Evolutionary conservation across 2,797 vertebrate genomes (phyloP).

Genomic region (Amazonetta brasiliensis): DNA sequence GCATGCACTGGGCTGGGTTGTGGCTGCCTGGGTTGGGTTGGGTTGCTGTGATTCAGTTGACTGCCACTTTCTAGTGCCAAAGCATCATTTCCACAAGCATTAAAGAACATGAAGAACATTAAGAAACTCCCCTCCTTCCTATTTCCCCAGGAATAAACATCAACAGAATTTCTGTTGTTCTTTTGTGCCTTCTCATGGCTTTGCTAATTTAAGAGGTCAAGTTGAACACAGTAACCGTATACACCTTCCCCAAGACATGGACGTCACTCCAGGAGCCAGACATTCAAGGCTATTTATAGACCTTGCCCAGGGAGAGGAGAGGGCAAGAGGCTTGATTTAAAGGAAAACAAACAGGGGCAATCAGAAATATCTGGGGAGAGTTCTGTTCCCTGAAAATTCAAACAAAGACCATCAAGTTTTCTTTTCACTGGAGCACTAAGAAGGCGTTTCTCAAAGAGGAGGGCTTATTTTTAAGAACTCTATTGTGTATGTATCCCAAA

Average conservation of each 20-base stretch:
- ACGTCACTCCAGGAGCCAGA: neutral
- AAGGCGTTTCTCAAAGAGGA: neutral
- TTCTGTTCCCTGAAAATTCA: neutral
- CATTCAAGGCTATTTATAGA: constrained; percentile 39
- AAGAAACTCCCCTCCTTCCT: neutral
- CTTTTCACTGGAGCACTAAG: neutral
- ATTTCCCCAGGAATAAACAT: constrained; percentile 30
- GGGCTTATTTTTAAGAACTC: neutral
- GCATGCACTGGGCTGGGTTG: neutral
- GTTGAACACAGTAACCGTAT: neutral
- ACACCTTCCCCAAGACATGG: constrained; percentile 29
- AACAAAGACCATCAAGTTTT: neutral
- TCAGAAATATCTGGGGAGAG: neutral
- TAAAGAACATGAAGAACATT: neutral
- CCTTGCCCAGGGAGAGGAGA: neutral
- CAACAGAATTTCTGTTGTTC: constrained; percentile 7
- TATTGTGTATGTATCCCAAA: neutral
- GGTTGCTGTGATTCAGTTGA: neutral
- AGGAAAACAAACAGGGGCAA: neutral
- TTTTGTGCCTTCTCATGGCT: constrained; percentile 13
- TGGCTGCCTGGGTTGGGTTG: neutral
- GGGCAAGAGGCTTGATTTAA: neutral
- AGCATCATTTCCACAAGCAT: neutral
- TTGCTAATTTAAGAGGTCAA: constrained; percentile 32
- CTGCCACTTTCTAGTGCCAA: neutral